phyloP scores from a whole-genome alignment of 2,797 vertebrate genomes.

The Distichodus sexfasciatus region DNA sequence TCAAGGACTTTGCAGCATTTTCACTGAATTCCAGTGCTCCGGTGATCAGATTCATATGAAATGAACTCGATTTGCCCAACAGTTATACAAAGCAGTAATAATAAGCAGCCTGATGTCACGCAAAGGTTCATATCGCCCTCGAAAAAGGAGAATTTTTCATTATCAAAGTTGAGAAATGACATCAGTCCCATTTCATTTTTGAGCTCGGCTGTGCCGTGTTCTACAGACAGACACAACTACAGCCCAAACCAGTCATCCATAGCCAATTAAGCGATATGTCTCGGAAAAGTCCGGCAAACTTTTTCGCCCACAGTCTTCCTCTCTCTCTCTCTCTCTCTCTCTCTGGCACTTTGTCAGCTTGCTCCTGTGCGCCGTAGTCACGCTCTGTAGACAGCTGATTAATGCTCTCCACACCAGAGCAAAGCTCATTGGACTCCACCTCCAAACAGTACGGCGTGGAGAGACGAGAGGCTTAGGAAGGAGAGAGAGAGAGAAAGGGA shows the following conservation, averaged over 20 bases:
- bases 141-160: constrained; percentile 21
- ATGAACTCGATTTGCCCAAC: no score
- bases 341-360: constrained; percentile 47
- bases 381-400: constrained; percentile 65
- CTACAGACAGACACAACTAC: constrained; percentile 48
- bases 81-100: no score
- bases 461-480: constrained; percentile 45
- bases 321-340: constrained; percentile 37
- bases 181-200: constrained; percentile 56
- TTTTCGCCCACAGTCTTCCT: constrained; percentile 31
- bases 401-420: constrained; percentile 56
- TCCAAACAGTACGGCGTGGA: constrained; percentile 32
- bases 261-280: constrained; percentile 69
- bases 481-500: constrained; percentile 12
- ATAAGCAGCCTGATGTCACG: neutral
- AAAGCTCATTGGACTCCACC: constrained; percentile 51
- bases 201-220: constrained; percentile 54
- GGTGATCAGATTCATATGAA: no score
- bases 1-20: no score
- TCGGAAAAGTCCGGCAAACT: constrained; percentile 59
- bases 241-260: constrained; percentile 58
- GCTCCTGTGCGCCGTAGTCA: constrained; percentile 54
- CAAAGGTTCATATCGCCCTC: constrained; percentile 26
- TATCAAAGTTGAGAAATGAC: constrained; percentile 16
- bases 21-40: no score